Evolutionary conservation across 1,140 invertebrate species (phyloP).

Genomic region (Samia ricini): DNA sequence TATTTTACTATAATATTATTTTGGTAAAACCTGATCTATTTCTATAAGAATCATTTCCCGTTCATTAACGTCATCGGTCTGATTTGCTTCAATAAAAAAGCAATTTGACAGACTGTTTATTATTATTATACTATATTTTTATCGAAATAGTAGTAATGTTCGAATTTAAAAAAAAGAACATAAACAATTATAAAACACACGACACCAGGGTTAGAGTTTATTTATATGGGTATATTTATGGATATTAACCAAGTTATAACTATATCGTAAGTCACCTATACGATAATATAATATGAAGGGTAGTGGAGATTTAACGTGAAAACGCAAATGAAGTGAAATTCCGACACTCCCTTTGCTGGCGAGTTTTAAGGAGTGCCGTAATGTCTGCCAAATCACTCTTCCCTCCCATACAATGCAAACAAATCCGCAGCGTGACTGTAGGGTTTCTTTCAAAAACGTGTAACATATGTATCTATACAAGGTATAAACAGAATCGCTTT

Average conservation of each 20-base stretch:
- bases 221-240: not conserved
- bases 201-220: too few relatives aligned
- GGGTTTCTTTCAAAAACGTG: not conserved
- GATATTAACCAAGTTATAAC: too few relatives aligned
- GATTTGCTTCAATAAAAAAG: too few relatives aligned
- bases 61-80: too few relatives aligned
- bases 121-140: too few relatives aligned
- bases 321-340: constrained; percentile 22
- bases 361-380: constrained; percentile 21
- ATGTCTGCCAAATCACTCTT: constrained; percentile 8
- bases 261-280: constrained; percentile 5
- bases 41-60: too few relatives aligned
- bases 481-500: too few relatives aligned
- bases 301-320: constrained; percentile 7
- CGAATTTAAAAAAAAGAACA: too few relatives aligned
- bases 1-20: not conserved
- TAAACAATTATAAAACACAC: too few relatives aligned
- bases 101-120: too few relatives aligned
- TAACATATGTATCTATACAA: not conserved
- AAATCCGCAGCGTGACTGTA: constrained; percentile 6
- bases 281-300: constrained; percentile 6
- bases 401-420: not conserved
- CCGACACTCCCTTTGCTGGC: constrained; percentile 13
- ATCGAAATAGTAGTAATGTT: too few relatives aligned
- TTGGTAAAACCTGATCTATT: not conserved